These are phyloP conservation scores for Drosophila infuscata DNA, from an alignment of 2,888 invertebrate species.

Conservation along the genomic window DNA sequence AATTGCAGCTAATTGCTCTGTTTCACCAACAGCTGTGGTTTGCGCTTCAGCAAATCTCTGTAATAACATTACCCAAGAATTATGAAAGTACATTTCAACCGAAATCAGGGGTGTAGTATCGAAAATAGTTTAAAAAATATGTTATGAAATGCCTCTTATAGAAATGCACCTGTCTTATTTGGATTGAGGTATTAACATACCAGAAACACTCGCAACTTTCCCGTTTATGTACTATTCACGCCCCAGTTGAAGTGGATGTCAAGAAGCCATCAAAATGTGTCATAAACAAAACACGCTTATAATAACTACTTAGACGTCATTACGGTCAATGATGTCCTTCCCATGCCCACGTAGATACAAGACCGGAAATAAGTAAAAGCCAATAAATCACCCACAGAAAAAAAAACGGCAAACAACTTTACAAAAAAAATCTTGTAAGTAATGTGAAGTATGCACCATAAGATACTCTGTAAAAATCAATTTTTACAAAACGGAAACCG, in stretches of 20 bases:
- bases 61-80: neutral
- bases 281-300: conserved; percentile 49
- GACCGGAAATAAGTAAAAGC: conserved; percentile 82
- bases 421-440: conserved; percentile 4
- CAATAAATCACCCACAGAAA: conserved; percentile 80
- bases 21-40: conserved; percentile 61
- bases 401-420: conserved; percentile 50
- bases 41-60: conserved; percentile 17
- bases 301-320: conserved; percentile 60
- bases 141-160: neutral
- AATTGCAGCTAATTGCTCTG: conserved; percentile 48
- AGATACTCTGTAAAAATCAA: conserved; percentile 27
- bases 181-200: neutral
- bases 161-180: neutral
- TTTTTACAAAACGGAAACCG: neutral
- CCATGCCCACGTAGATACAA: conserved; percentile 19
- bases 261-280: conserved; percentile 42
- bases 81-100: neutral
- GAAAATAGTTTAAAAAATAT: neutral
- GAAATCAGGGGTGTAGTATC: neutral
- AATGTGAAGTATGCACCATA: neutral
- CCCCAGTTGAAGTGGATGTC: conserved; percentile 24
- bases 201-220: neutral
- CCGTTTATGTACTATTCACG: conserved; percentile 18
- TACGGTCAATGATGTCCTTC: conserved; percentile 31